Conservation (phyloP, 2,888 invertebrate genomes). For the Parapristionchus giblindavisi region DNA sequence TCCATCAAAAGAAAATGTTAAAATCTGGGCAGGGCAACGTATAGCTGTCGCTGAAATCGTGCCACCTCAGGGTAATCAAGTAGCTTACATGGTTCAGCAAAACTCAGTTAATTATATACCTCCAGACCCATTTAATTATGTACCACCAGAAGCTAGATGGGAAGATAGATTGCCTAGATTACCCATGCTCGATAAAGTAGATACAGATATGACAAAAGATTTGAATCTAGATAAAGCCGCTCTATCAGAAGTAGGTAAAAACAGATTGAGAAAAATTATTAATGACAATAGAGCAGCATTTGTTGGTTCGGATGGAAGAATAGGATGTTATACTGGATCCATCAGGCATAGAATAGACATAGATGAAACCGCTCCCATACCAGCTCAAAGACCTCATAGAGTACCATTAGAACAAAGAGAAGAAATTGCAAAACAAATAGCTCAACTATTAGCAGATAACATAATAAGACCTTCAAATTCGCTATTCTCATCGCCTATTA, state of each 20-base stretch:
- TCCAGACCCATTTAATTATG: too few relatives aligned
- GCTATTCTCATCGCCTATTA: not conserved
- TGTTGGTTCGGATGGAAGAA: not conserved
- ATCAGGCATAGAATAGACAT: not conserved
- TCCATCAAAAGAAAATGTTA: not conserved
- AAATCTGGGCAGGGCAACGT: slow-evolving; percentile 5
- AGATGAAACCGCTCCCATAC: not conserved
- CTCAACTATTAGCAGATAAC: not conserved
- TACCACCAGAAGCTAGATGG: slow-evolving; percentile 26
- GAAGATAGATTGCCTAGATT: slow-evolving; percentile 16
- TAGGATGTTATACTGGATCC: slow-evolving; percentile 1
- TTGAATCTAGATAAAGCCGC: not conserved
- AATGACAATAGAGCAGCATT: not conserved
- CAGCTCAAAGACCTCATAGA: not conserved
- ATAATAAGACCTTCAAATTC: not conserved
- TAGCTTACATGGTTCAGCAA: not conserved
- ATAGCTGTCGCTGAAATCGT: not conserved
- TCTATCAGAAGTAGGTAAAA: not conserved
- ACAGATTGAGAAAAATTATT: not conserved
- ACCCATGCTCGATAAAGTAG: too few relatives aligned
- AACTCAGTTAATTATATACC: not conserved
- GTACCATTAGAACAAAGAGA: not conserved
- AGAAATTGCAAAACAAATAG: not conserved
- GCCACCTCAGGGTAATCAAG: not conserved
- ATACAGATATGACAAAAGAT: not conserved